Evolutionary conservation across 64 coral and sea anemone species (phyloP), one percentile per base, ranked within the genome.

Genomic region (Stichodactyla mertensii): DNA sequence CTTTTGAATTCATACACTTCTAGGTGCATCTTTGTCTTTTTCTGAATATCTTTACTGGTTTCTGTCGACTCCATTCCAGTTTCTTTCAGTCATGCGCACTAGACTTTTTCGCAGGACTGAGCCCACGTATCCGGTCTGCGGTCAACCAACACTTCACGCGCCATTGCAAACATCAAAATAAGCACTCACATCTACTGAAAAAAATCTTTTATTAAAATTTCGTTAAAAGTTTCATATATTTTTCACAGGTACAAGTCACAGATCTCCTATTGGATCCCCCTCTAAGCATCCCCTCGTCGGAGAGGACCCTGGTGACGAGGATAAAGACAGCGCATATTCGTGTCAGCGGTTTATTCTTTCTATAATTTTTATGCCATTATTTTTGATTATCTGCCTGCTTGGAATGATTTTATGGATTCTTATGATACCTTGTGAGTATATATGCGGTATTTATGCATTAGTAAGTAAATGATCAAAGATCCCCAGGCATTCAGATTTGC

Each of bases 271-370:
- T 71, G n/a, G 56, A 28, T 62, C 85, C 22, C 67, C 80, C 55
- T 74, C 84, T 61, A 89, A 86, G 77, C 61, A 88, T 89, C 58
- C 57, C 10, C 83, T 61, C n/a, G 79, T 77, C 53, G 85, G 23
- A 61, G 83, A 87, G 16, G 93, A 95, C 16, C 74, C 55, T 31
- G 88, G 84, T 19, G 71, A 64, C 24, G 88, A 90, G 51, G 92
- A 94, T 18, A 81, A 86, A 69, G 82, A 89, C 78, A 87, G 83
- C 18, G 84, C 82, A 55, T 95, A 89, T 55, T 89, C 93, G 4
- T 95, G 93, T 84, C 94, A 87, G 70, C 88, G 91, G 64, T 96
- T 91, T 91, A 64, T 96, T 71, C 85, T 92, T 12, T 56, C 82
- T 5, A 89, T 86, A 52, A 55, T 92, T 84, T 31, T 84, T 18